Evolutionary conservation across 2,113 vertebrate species (phyloP).

Genomic region (Corythoichthys intestinalis): DNA sequence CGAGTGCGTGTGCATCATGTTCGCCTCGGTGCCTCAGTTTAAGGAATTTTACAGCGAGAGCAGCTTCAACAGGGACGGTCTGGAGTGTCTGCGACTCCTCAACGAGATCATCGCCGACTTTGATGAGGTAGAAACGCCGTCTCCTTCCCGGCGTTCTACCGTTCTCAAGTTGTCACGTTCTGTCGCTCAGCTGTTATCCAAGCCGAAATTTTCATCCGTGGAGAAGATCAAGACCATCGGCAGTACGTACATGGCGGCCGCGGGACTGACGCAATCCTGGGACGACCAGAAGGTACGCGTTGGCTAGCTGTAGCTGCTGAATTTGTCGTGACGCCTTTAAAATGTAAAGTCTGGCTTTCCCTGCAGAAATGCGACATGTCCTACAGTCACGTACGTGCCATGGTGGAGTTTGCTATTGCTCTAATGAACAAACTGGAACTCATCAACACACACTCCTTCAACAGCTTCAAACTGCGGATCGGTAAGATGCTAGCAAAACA

Average conservation of each 20-base stretch:
- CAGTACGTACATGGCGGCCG: constrained; percentile 88
- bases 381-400: constrained; percentile 76
- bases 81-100: constrained; percentile 86
- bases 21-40: constrained; percentile 86
- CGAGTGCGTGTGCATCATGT: constrained; percentile 84
- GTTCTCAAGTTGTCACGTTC: not conserved
- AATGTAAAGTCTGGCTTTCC: constrained; percentile 39
- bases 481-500: constrained; percentile 58
- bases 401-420: constrained; percentile 85
- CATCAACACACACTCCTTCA: constrained; percentile 88
- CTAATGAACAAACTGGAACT: constrained; percentile 78
- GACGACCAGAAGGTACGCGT: constrained; percentile 66
- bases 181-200: constrained; percentile 76
- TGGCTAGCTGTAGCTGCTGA: not conserved
- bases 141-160: not conserved
- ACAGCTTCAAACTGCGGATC: constrained; percentile 84
- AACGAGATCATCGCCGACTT: constrained; percentile 91
- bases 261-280: constrained; percentile 68
- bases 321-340: no score
- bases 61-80: constrained; percentile 77
- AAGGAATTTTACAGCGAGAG: constrained; percentile 88
- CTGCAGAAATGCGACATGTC: constrained; percentile 75
- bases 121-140: constrained; percentile 75
- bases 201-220: constrained; percentile 84
- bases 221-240: constrained; percentile 91